Evolutionary conservation across 2,888 invertebrate genomes (phyloP).

Genomic region (Lithophane semibrunnea): DNA sequence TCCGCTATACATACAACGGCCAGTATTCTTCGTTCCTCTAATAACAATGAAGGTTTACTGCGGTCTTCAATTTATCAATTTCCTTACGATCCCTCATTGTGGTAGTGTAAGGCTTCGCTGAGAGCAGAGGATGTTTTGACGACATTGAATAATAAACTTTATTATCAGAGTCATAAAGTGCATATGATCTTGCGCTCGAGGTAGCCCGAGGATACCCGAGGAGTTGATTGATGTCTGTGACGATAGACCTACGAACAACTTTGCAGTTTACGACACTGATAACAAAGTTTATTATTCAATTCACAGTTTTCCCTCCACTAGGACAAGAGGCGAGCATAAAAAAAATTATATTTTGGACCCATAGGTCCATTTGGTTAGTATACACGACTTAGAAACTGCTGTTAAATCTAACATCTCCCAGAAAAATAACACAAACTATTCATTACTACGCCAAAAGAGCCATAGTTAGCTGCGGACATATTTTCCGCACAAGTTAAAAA

Average conservation of each 20-base stretch:
- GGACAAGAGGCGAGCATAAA: no score
- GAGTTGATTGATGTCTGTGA: slow-evolving; percentile 1
- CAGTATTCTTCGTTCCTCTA: neutral
- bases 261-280: slow-evolving; percentile 1
- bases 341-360: no score
- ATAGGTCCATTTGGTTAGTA: no score
- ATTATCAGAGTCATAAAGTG: slow-evolving; percentile 1
- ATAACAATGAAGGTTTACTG: slow-evolving; percentile 26
- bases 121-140: neutral
- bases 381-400: no score
- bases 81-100: slow-evolving; percentile 15
- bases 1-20: neutral
- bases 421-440: no score
- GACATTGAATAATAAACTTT: slow-evolving; percentile 34
- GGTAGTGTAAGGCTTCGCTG: neutral
- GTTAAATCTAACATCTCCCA: no score
- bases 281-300: slow-evolving; percentile 7
- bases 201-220: neutral
- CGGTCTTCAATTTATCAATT: slow-evolving; percentile 18
- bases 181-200: neutral
- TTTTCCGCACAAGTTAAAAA: no score
- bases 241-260: neutral
- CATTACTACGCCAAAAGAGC: no score
- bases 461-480: no score
- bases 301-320: neutral